Conservation (phyloP, 2,113 vertebrate genomes). For the Jacana jacana region DNA sequence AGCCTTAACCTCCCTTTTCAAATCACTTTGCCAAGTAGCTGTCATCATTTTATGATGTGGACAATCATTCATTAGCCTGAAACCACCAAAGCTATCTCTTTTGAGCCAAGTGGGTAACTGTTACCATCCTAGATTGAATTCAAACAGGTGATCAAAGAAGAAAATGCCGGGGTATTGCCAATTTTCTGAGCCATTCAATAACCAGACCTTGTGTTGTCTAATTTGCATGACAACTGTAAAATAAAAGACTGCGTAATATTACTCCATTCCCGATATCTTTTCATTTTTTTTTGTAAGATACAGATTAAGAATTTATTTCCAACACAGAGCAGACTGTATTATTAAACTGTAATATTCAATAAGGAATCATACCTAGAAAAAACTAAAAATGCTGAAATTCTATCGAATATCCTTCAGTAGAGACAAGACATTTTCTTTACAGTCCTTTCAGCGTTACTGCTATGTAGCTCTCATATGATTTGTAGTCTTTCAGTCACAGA, state of each 20-base stretch:
- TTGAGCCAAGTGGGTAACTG: neutral
- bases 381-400: neutral
- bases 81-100: neutral
- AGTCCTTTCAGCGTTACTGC: neutral
- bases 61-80: neutral
- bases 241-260: neutral
- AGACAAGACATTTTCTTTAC: neutral
- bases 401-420: fast-evolving
- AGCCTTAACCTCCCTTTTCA: neutral
- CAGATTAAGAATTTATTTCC: neutral
- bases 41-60: neutral
- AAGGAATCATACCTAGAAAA: fast-evolving
- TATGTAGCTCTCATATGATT: no score
- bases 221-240: neutral
- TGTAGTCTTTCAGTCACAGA: fast-evolving
- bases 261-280: neutral
- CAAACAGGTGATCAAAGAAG: neutral
- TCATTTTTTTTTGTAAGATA: neutral
- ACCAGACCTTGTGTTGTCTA: neutral
- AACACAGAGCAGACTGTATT: neutral
- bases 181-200: neutral
- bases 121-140: neutral
- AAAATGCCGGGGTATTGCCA: neutral
- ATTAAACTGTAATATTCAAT: fast-evolving
- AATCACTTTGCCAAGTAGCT: neutral